Conservation (phyloP, 1,140 invertebrate genomes). For the Harpegnathos saltator region DNA sequence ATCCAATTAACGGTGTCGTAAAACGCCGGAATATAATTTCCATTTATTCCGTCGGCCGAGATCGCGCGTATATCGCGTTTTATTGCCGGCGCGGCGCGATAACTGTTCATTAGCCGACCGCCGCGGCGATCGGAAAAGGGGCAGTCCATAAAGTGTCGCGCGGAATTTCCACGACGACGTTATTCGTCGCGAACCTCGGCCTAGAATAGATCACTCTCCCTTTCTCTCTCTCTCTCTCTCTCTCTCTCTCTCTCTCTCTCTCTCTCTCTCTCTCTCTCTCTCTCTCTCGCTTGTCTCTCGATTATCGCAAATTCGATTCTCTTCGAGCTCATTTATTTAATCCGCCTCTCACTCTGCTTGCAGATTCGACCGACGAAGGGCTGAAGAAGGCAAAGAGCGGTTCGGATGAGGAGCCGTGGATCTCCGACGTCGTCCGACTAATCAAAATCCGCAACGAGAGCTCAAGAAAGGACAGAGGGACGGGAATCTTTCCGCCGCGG, state of each 20-base stretch:
- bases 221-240: too few relatives aligned
- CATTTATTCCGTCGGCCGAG: slow-evolving; percentile 1
- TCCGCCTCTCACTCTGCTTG: too few relatives aligned
- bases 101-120: slow-evolving; percentile 5
- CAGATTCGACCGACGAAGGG: slow-evolving; percentile 73
- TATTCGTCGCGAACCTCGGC: too few relatives aligned
- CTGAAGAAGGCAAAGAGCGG: slow-evolving; percentile 77
- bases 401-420: slow-evolving; percentile 73
- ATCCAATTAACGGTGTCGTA: slow-evolving; percentile 18
- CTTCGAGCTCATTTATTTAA: too few relatives aligned
- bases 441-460: slow-evolving; percentile 77
- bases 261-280: too few relatives aligned
- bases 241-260: too few relatives aligned
- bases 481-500: slow-evolving; percentile 19
- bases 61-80: slow-evolving; percentile 1
- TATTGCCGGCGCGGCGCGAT: slow-evolving; percentile 15
- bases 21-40: slow-evolving; percentile 37
- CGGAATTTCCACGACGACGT: neutral
- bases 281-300: too few relatives aligned
- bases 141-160: slow-evolving; percentile 20
- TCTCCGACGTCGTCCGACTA: slow-evolving; percentile 78
- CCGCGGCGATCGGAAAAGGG: neutral
- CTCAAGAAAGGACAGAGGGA: slow-evolving; percentile 56
- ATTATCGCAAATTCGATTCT: too few relatives aligned
- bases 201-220: too few relatives aligned